Percentiles rank a stretch among this genome's conserved stretches.
phyloP scores from a whole-genome alignment of 2,888 invertebrate genomes.

The Oscheius sp. region DNA sequence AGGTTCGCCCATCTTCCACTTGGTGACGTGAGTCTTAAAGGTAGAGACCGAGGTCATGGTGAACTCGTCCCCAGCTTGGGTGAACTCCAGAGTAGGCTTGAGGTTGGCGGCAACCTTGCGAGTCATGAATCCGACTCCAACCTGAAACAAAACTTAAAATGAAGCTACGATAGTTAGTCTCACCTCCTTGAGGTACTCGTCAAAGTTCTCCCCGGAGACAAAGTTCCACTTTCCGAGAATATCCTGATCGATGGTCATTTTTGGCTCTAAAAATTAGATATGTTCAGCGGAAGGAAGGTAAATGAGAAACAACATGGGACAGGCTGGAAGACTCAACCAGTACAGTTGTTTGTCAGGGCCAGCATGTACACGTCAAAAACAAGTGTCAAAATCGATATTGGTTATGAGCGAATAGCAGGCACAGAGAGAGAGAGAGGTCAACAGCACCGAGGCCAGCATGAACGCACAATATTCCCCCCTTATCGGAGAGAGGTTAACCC shows the following conservation, averaged over 20 bases:
- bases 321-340: no score
- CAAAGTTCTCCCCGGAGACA: constrained; percentile 68
- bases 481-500: constrained; percentile 4
- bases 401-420: neutral
- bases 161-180: neutral
- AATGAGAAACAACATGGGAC: no score
- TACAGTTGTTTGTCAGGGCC: no score
- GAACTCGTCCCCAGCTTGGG: constrained; percentile 67
- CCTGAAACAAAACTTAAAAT: constrained; percentile 20
- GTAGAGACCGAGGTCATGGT: constrained; percentile 67
- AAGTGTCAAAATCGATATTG: no score
- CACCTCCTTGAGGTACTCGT: constrained; percentile 69
- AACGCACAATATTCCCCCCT: neutral
- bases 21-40: constrained; percentile 69
- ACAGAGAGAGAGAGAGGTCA: constrained; percentile 6
- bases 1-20: constrained; percentile 65
- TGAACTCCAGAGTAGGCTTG: constrained; percentile 67
- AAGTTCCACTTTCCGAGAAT: constrained; percentile 72
- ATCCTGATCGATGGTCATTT: constrained; percentile 51
- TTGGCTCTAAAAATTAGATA: no score
- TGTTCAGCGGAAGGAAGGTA: no score
- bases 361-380: no score
- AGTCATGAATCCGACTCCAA: constrained; percentile 67
- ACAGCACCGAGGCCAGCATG: neutral
- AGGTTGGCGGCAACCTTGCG: constrained; percentile 67